These are phyloP conservation scores for Platygyra sinensis DNA, from an alignment of 64 coral and sea anemone genomes.

Conservation along the genomic window DNA sequence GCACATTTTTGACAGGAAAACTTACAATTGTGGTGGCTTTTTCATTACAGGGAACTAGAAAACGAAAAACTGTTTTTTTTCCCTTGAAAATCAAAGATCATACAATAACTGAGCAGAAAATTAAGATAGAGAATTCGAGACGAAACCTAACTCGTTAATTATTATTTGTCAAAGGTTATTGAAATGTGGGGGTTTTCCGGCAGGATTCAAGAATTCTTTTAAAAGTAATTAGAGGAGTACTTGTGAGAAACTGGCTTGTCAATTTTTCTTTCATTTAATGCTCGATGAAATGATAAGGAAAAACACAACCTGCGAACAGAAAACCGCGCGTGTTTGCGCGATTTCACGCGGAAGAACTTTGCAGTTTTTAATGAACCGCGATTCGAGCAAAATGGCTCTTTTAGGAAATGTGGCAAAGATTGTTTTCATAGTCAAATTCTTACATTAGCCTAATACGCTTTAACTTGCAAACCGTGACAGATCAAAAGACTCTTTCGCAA, in stretches of 20 bases:
- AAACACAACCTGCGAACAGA: background rate
- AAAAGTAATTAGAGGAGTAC: conserved; percentile 44
- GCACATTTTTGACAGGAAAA: background rate
- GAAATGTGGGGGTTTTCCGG: conserved; percentile 43
- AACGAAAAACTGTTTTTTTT: background rate
- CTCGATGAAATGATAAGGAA: conserved; percentile 38
- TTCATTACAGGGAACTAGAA: background rate
- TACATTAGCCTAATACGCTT: conserved; percentile 35
- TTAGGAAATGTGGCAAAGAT: background rate
- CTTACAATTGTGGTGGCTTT: background rate
- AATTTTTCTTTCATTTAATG: conserved; percentile 38
- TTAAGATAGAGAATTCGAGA: conserved; percentile 9
- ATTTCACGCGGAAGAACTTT: background rate
- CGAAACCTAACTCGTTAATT: conserved; percentile 54
- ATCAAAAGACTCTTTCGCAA: conserved; percentile 28
- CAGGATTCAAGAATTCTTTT: conserved; percentile 5
- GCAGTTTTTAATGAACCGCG: background rate
- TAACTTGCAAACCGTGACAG: conserved; percentile 31
- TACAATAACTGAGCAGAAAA: background rate
- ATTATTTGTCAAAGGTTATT: conserved; percentile 30
- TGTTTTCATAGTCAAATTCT: conserved; percentile 26
- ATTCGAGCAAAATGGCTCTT: background rate
- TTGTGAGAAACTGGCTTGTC: conserved; percentile 38
- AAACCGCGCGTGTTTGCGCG: background rate
- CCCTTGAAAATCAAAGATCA: background rate